phyloP scores from a whole-genome alignment of 1,140 invertebrate genomes.

The Lethocerus indicus region DNA sequence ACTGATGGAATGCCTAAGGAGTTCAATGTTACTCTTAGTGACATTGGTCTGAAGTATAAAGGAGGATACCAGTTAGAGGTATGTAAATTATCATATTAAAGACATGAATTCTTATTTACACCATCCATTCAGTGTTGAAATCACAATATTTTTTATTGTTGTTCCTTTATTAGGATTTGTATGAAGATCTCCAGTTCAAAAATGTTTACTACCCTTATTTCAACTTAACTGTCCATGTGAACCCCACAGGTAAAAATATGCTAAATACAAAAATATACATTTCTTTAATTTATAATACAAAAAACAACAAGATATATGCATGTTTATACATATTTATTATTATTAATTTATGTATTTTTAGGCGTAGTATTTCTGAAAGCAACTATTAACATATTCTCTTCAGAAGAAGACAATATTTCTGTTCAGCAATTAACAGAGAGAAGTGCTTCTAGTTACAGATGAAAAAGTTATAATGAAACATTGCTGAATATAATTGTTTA shows the following conservation, averaged over 20 bases:
- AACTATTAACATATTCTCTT: too few relatives aligned
- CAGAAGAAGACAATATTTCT: too few relatives aligned
- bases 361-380: too few relatives aligned
- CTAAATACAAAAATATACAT: too few relatives aligned
- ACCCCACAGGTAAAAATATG: constrained; percentile 22
- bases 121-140: neutral
- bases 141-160: neutral
- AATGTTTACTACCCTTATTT: constrained; percentile 8
- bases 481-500: too few relatives aligned
- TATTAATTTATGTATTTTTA: too few relatives aligned
- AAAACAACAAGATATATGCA: too few relatives aligned
- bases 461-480: too few relatives aligned
- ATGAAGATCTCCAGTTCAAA: constrained; percentile 11
- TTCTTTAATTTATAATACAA: too few relatives aligned
- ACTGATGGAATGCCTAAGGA: constrained; percentile 38
- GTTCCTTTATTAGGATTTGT: constrained; percentile 22
- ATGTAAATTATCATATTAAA: constrained; percentile 3
- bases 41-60: constrained; percentile 57
- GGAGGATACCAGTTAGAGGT: constrained; percentile 70
- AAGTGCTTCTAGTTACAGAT: too few relatives aligned
- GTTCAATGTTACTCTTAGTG: constrained; percentile 33
- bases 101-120: neutral
- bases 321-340: too few relatives aligned
- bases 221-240: constrained; percentile 17
- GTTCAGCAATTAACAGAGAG: too few relatives aligned